Evolutionary conservation across 2,797 vertebrate genomes (phyloP), one percentile per base, ranked within the genome.

Genomic region (Propithecus deckenii): DNA sequence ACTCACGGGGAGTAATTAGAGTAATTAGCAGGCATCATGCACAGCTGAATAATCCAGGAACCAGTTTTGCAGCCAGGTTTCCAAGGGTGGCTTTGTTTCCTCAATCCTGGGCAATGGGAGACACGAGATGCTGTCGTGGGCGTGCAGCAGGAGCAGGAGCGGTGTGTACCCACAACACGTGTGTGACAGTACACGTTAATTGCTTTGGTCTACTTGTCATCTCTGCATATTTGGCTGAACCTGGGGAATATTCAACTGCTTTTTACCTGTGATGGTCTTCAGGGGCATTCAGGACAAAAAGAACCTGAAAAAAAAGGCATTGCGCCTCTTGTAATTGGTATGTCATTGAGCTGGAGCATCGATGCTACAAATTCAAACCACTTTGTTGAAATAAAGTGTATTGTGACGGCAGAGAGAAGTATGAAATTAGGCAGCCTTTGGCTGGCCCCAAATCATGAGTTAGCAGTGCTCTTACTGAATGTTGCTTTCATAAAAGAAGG

Each of bases 81-180:
- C 74, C 18, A 1, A 41, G 90, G 17, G 72, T 23, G 32, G 15
- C 38, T 89, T 18, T 41, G 35, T 63, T 88, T 65, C n/a, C 76
- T 89, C 3, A 0, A 23, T 20, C 4, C 30, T 41, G 7, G 22
- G 43, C 50, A 22, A 3, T 12, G 46, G 63, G 50, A 59, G 79
- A 50, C 23, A 15, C 2, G 0, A 15, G 69, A 30, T 7, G 71
- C 75, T 48, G 11, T 17, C 2, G 1, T n/a, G n/a, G 17, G 52
- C 75, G 32, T 1, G 4, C 20, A n/a, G 46, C 50, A 41, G 32
- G 28, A 0, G 0, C 1, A 0, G 11, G 38, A 25, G 12, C 12
- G 9, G 14, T 11, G 11, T 28, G 18, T 7, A 32, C 23, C 25
- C n/a, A 0, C 41, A 63, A 22, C 41, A 7, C 3, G 7, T 78